Conservation (phyloP, 2,888 invertebrate species). For the Dusona sp. region DNA sequence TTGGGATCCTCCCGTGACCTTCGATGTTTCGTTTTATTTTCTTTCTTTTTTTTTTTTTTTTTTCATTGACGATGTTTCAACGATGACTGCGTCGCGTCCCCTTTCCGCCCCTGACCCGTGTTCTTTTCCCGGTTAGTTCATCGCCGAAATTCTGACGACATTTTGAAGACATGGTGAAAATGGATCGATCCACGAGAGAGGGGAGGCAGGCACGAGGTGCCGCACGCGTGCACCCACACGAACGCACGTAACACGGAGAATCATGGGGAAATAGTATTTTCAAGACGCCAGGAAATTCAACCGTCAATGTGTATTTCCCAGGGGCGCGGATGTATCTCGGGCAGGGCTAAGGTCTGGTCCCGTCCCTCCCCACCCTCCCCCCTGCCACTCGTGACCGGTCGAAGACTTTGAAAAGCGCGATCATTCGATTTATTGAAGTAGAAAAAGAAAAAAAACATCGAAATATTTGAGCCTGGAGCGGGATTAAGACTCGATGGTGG, state of each 20-base stretch:
- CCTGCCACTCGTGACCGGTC: not conserved
- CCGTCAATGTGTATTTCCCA: constrained; percentile 55
- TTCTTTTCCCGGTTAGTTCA: not conserved
- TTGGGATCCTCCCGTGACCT: no score
- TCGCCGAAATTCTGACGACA: constrained; percentile 57
- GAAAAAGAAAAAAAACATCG: not conserved
- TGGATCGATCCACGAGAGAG: constrained; percentile 65
- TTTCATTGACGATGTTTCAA: constrained; percentile 1
- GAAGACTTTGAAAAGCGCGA: not conserved
- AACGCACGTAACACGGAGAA: not conserved
- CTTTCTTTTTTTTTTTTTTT: constrained; percentile 6
- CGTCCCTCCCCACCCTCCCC: not conserved
- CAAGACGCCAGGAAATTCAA: constrained; percentile 41
- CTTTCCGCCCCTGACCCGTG: not conserved
- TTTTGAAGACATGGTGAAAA: constrained; percentile 64
- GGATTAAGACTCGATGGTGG: not conserved
- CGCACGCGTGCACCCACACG: constrained; percentile 7
- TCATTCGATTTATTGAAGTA: not conserved
- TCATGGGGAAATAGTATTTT: constrained; percentile 31
- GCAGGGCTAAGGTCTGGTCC: not conserved
- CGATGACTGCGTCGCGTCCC: not conserved
- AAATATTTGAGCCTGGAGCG: no score
- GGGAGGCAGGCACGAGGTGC: constrained; percentile 37
- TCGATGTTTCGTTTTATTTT: no score
- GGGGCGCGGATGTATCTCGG: constrained; percentile 52